These are phyloP conservation scores for Protodeltote pygarga DNA, from an alignment of 2,888 invertebrate genomes.

Conservation along the genomic window DNA sequence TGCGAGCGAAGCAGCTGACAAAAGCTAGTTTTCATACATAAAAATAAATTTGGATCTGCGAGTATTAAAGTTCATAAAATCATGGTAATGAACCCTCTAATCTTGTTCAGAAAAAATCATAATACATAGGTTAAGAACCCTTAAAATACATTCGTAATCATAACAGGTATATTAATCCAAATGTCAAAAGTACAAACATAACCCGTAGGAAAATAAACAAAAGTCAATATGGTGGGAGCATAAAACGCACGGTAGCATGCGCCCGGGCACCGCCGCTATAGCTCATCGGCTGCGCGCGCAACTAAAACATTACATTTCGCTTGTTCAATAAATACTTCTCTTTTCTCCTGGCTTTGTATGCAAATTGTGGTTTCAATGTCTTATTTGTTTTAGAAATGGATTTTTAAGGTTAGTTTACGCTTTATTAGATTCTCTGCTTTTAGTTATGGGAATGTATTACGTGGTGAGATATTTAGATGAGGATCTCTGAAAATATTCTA, in stretches of 20 bases:
- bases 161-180: slow-evolving; percentile 4
- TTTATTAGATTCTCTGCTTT: slow-evolving; percentile 10
- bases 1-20: too few relatives aligned
- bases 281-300: slow-evolving; percentile 59
- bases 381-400: slow-evolving; percentile 53
- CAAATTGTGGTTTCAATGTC: slow-evolving; percentile 58
- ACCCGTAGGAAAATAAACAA: slow-evolving; percentile 46
- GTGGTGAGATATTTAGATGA: too few relatives aligned
- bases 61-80: too few relatives aligned
- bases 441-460: not conserved
- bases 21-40: too few relatives aligned
- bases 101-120: too few relatives aligned
- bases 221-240: slow-evolving; percentile 41
- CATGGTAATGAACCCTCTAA: too few relatives aligned
- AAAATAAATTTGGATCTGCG: too few relatives aligned
- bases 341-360: slow-evolving; percentile 71
- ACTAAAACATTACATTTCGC: slow-evolving; percentile 48
- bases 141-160: too few relatives aligned
- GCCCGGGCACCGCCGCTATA: slow-evolving; percentile 49
- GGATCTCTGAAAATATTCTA: too few relatives aligned
- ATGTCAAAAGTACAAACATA: slow-evolving; percentile 27
- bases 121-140: too few relatives aligned
- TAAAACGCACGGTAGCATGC: slow-evolving; percentile 64
- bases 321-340: slow-evolving; percentile 68
- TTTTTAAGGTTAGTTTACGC: slow-evolving; percentile 31